A percentile compares a stretch with the other conserved stretches of the same genome.
These are phyloP conservation scores for Hybos culiciformis DNA, from an alignment of 2,888 invertebrate species.

Conservation along the genomic window DNA sequence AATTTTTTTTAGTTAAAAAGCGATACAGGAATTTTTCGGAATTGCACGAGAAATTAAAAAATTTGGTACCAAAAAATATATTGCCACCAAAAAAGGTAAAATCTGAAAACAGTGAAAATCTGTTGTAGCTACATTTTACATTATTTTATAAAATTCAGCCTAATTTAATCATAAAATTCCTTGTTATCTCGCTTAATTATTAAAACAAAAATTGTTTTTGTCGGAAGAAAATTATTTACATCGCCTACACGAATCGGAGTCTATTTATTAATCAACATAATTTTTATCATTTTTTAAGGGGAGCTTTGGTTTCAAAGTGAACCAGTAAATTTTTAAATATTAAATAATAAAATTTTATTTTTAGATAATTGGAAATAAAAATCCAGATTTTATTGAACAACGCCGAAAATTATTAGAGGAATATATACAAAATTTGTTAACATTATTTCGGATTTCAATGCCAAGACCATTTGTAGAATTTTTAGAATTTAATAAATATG, in stretches of 20 bases:
- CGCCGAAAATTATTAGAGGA: conserved; percentile 64
- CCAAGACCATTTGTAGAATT: conserved; percentile 72
- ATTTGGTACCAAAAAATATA: conserved; percentile 58
- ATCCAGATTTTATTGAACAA: conserved; percentile 74
- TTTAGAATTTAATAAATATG: conserved; percentile 78
- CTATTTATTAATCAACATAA: too few species aligned
- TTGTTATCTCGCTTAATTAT: background rate
- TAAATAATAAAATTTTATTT: background rate
- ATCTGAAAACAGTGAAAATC: background rate
- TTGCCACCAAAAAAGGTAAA: conserved; percentile 76
- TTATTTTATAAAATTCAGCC: background rate
- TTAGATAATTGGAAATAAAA: conserved; percentile 69
- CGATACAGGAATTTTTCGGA: conserved; percentile 86
- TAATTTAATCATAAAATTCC: background rate
- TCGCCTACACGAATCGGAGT: too few species aligned
- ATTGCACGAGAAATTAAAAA: conserved; percentile 69
- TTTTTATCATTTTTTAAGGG: too few species aligned
- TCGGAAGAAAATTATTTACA: too few species aligned
- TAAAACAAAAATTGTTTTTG: too few species aligned
- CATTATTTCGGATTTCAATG: conserved; percentile 61
- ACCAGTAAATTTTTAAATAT: too few species aligned
- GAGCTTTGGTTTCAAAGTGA: too few species aligned
- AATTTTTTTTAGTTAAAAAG: conserved; percentile 35
- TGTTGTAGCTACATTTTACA: background rate
- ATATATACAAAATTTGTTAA: conserved; percentile 66